A percentile compares a stretch with the other conserved stretches of the same genome.
These are phyloP conservation scores for Philaenus spumarius DNA, from an alignment of 1,140 invertebrate species.

Conservation along the genomic window DNA sequence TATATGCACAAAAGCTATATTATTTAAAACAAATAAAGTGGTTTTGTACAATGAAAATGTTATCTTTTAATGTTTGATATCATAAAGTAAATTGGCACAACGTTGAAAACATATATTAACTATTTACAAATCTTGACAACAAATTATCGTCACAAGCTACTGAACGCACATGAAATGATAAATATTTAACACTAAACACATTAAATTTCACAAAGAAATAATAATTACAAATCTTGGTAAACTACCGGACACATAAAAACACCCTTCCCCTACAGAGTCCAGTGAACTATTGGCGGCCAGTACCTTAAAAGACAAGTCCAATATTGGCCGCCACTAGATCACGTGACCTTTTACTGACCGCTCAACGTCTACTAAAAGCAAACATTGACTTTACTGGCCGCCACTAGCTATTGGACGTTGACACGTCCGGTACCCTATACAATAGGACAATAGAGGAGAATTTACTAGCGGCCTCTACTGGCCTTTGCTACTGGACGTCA, in stretches of 20 bases:
- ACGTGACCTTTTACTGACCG: neutral
- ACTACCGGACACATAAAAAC: neutral
- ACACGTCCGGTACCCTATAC: neutral
- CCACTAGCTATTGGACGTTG: neutral
- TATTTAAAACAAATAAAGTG: too few species aligned
- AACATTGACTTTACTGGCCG: slow-evolving; percentile 1
- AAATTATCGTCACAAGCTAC: too few species aligned
- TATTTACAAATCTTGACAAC: too few species aligned
- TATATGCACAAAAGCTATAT: too few species aligned
- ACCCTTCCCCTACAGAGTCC: slow-evolving; percentile 1
- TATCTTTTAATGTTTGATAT: too few species aligned
- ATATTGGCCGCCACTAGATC: neutral
- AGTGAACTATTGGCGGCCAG: neutral
- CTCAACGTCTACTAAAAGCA: neutral
- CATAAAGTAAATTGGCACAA: too few species aligned
- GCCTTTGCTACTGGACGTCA: too few species aligned
- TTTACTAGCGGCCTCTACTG: neutral
- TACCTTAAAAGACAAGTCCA: neutral
- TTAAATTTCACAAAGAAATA: neutral
- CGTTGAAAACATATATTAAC: too few species aligned
- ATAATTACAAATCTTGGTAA: neutral
- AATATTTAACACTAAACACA: too few species aligned
- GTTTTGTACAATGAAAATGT: too few species aligned
- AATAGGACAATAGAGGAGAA: neutral
- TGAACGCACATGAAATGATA: too few species aligned